Conservation (phyloP, 2,797 vertebrate species). For the Sebastes paucispinis region DNA sequence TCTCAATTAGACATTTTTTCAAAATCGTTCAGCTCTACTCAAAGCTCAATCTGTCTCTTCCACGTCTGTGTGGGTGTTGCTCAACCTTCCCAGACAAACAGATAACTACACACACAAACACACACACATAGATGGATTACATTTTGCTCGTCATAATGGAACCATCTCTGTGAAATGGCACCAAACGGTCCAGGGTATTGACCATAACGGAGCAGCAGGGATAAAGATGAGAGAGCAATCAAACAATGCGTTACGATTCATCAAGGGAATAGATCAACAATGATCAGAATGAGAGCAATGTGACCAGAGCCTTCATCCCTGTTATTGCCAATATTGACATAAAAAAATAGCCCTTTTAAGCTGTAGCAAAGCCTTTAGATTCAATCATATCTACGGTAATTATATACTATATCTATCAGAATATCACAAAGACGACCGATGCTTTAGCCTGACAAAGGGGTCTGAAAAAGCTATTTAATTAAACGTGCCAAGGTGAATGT, state of each 20-base stretch:
- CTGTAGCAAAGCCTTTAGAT: slow-evolving; percentile 34
- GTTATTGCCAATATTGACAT: slow-evolving; percentile 28
- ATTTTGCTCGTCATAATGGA: slow-evolving; percentile 62
- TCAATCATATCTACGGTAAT: slow-evolving; percentile 44
- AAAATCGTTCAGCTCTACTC: background rate
- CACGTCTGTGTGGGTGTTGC: background rate
- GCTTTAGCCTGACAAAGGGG: background rate
- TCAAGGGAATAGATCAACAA: slow-evolving; percentile 57
- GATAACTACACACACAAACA: background rate
- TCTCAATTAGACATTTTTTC: too few relatives aligned
- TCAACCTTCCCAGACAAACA: background rate
- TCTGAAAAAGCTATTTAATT: slow-evolving; percentile 3
- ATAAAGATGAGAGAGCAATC: slow-evolving; percentile 71
- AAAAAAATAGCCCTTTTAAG: slow-evolving; percentile 33
- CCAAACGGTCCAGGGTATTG: slow-evolving; percentile 57
- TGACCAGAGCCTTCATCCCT: slow-evolving; percentile 30
- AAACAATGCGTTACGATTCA: slow-evolving; percentile 62
- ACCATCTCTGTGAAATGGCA: slow-evolving; percentile 64
- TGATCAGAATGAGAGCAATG: slow-evolving; percentile 45
- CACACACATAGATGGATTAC: slow-evolving; percentile 44
- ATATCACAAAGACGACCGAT: background rate
- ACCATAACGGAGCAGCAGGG: slow-evolving; percentile 51
- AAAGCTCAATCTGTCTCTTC: slow-evolving; percentile 33
- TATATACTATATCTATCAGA: slow-evolving; percentile 24
- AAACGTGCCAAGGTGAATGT: background rate